These are phyloP conservation scores for Urocyon cinereoargenteus DNA, from an alignment of 2,797 vertebrate genomes.

Conservation along the genomic window DNA sequence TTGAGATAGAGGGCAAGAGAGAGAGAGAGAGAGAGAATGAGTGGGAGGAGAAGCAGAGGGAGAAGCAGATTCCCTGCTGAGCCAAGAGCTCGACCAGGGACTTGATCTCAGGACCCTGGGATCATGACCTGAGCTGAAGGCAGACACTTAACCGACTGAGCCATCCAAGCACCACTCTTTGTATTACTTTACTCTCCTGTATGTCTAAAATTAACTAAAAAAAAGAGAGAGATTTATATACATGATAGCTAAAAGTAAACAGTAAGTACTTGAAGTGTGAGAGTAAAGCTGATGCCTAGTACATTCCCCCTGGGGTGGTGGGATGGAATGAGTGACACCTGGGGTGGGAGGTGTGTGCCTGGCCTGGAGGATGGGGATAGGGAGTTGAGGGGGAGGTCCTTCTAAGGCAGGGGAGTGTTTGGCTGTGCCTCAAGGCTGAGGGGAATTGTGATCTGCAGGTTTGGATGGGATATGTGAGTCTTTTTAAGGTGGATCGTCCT, in stretches of 20 bases:
- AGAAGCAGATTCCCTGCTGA: too few species aligned
- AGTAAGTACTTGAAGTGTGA: background rate
- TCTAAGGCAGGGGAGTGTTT: background rate
- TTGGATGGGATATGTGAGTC: background rate
- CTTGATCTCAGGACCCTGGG: too few species aligned
- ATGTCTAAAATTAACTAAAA: background rate
- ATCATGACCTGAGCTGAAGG: too few species aligned
- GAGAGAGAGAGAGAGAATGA: too few species aligned
- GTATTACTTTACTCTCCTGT: background rate
- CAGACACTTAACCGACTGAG: too few species aligned
- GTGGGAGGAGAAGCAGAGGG: too few species aligned
- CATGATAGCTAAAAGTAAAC: background rate
- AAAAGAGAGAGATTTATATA: background rate
- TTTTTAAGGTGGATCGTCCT: background rate
- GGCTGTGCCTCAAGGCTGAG: background rate
- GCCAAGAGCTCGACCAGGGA: too few species aligned
- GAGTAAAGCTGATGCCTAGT: background rate
- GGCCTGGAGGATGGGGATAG: accelerated
- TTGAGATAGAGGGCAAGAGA: too few species aligned
- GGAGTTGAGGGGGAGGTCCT: background rate
- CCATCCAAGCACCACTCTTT: background rate
- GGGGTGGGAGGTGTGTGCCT: background rate
- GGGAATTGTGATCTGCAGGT: background rate
- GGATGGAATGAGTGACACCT: background rate
- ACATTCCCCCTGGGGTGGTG: background rate